Evolutionary conservation across 2,797 vertebrate species (phyloP), one percentile per base, ranked within the genome.

Genomic region (Enteromius argenteus): DNA sequence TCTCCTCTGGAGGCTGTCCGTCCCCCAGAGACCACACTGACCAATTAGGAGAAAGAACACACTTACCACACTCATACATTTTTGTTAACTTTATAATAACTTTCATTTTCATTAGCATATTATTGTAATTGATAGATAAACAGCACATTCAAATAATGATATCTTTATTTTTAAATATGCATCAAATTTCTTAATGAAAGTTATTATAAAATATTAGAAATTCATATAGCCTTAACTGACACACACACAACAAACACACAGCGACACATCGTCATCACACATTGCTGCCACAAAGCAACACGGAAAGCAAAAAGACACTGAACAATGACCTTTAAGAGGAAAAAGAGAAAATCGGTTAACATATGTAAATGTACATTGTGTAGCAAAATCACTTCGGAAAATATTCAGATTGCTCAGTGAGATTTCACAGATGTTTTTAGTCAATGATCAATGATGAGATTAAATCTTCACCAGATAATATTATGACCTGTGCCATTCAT

Each of bases 1-100:
- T 87, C 0, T 98, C 97, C 60, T 99, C 98, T 13, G 93, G 94
- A 23, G 84, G 19, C 49, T 95, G 95, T 72, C 96, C 94, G 5
- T 99, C 98, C 73, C 97, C 97, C 77, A 97, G 85, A 88, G 97
- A 98, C 96, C 96, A 98, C 83, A 98, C 97, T 99, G 90, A 79
- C 92, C 76, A 89, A 79, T 90, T 30, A 91, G 86, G 81, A 91
- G 60, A 62, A 60, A 84, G 30, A 72, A 21, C n/a, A 60, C 42
- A 32, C 68, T 79, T 72, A 84, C 44, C 30, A 3, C 30, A 32
- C 51, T 49, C 30, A 13, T 58, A 49, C 51, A 72, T 49, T 44
- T 32, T 15, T 51, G 13, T 14, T 4, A 23, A 14, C 53, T 79
- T 84, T 64, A 72, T 39, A 79, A 64, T 49, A 64, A 72, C 76